Base-by-base conservation (phyloP, 23 tunicate genomes). In the Phallusia fumigata region DNA sequence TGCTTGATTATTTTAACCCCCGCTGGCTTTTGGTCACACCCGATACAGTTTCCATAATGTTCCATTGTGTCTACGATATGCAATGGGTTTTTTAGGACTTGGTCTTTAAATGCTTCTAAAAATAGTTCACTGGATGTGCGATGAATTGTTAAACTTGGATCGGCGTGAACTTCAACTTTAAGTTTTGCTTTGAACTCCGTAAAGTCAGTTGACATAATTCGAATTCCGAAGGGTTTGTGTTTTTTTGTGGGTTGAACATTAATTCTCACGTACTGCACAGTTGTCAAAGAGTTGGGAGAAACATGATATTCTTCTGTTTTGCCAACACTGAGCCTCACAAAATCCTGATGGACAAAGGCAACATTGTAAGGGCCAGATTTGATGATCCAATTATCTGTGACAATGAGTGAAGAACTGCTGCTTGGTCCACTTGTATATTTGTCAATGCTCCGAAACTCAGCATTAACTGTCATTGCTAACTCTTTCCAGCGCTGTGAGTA, bases 301-400 rank as follows among this genome's bases (percentile, higher is more conserved):
- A 93, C 83, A 32, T 84, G 89, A 76, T 85, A 86, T 73, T 93
- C 92, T 69, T 92, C 87, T 0, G 97, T 84, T 52, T 87, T 84
- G 33, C 85, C 75, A 3, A 93, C 85, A 0, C 87, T 36, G 19
- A 93, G 36, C 15, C 74, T 76, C 45, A 82, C 92, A 84, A 80
- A 78, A 81, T 93, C 97, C 47, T 88, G 97, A 35, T 81, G 84
- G 2, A 64, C 89, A 19, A 93, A 69, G 33, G 30, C 76, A 0
- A 88, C 87, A 53, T 35, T 22, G 74, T 93, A 93, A 21, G 87
- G 77, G 35, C 83, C 65, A 24, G 93, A 84, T 75, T 88, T 81
- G 0, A 93, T 80, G 19, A 93, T 81, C 97, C 97, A 93, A 76
- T 93, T 84, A 75, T 88, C 92, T 26, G 88, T 84, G 28, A 88